phyloP scores from a whole-genome alignment of 2,888 invertebrate genomes.

The Lochmaea crataegi region DNA sequence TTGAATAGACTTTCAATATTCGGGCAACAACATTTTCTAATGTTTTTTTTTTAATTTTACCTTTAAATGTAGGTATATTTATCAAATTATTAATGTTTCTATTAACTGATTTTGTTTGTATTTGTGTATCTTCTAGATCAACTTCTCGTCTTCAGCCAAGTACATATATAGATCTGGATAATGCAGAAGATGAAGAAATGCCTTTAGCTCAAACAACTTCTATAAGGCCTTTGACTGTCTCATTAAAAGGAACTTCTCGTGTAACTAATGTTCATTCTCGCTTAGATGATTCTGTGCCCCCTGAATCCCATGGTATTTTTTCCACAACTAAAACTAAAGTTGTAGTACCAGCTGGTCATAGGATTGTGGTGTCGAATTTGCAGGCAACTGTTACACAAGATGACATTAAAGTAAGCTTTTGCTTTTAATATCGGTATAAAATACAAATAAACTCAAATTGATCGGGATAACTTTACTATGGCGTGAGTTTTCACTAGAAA shows the following conservation, averaged over 20 bases:
- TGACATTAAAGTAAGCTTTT: constrained; percentile 83
- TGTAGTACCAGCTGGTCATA: constrained; percentile 73
- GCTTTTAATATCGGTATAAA: neutral
- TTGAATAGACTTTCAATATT: too few relatives aligned
- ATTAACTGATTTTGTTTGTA: neutral
- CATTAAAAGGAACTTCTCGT: constrained; percentile 55
- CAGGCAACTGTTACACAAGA: constrained; percentile 88
- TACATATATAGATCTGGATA: constrained; percentile 61
- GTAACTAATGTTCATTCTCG: constrained; percentile 64
- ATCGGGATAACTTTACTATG: neutral
- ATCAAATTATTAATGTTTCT: neutral
- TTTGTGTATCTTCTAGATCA: constrained; percentile 16
- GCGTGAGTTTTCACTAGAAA: too few relatives aligned
- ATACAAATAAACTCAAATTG: neutral
- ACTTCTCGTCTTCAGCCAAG: constrained; percentile 40
- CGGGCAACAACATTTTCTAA: too few relatives aligned
- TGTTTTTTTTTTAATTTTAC: neutral
- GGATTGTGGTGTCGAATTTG: constrained; percentile 92
- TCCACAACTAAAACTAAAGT: constrained; percentile 62
- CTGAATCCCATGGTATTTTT: constrained; percentile 60
- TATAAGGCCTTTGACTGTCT: constrained; percentile 47
- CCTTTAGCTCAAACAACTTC: constrained; percentile 44
- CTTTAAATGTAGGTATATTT: neutral
- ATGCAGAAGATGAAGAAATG: constrained; percentile 60
- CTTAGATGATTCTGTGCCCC: constrained; percentile 63